These are phyloP conservation scores for Heterochromis multidens DNA, from an alignment of 2,113 vertebrate genomes.

Conservation along the genomic window DNA sequence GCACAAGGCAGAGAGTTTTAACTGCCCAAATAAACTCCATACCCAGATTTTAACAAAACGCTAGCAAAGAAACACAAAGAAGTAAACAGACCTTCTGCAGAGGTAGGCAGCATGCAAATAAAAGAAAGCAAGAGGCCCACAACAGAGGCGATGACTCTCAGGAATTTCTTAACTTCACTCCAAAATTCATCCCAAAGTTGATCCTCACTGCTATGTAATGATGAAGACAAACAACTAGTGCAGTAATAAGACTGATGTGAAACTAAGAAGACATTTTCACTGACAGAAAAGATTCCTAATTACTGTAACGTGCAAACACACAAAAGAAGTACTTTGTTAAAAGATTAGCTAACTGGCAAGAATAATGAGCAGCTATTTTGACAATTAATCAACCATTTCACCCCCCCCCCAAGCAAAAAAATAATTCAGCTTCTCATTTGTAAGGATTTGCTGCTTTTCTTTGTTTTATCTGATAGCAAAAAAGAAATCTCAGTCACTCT, in stretches of 20 bases:
- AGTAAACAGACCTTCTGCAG: conserved; percentile 4
- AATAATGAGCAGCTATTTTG: too few relatives aligned
- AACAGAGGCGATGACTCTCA: neutral
- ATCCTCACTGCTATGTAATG: neutral
- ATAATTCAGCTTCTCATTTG: too few relatives aligned
- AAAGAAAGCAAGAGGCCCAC: neutral
- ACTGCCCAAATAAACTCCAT: conserved; percentile 1
- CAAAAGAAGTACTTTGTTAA: too few relatives aligned
- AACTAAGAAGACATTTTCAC: too few relatives aligned
- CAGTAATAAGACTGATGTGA: too few relatives aligned
- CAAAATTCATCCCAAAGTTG: neutral
- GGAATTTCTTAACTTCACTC: neutral
- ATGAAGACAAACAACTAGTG: neutral
- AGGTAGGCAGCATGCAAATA: neutral
- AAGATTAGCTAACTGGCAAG: too few relatives aligned
- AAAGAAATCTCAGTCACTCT: neutral
- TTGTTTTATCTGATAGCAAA: neutral
- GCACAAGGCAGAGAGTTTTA: neutral
- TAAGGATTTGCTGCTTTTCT: too few relatives aligned
- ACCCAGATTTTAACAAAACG: conserved; percentile 20
- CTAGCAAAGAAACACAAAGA: conserved; percentile 8
- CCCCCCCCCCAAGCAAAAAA: too few relatives aligned
- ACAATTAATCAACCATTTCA: too few relatives aligned
- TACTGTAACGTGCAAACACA: too few relatives aligned
- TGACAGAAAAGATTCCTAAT: too few relatives aligned